Evolutionary conservation across 2,113 vertebrate genomes (phyloP).

Genomic region (Lepus timidus): DNA sequence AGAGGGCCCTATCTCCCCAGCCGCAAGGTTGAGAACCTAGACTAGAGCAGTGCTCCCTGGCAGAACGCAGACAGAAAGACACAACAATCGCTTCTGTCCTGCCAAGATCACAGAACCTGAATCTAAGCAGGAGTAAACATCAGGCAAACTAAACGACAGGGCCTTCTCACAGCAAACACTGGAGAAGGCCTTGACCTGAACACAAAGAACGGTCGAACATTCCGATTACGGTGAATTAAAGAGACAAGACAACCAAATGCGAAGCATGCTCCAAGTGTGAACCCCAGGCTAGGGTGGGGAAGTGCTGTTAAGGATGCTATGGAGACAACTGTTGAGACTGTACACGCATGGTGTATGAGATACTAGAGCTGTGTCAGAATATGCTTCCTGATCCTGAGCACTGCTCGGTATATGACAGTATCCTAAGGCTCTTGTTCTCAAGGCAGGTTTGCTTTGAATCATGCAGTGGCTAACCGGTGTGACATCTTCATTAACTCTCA

Average conservation of each 20-base stretch:
- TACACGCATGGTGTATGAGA: background rate
- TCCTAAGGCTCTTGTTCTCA: no score
- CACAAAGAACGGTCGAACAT: background rate
- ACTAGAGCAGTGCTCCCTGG: background rate
- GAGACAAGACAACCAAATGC: background rate
- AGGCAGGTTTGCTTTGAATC: background rate
- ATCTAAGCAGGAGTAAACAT: background rate
- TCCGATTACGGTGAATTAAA: background rate
- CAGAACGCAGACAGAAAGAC: background rate
- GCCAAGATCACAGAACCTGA: background rate
- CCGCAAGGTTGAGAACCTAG: background rate
- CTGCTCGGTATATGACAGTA: background rate
- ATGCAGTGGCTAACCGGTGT: background rate
- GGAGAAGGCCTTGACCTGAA: background rate
- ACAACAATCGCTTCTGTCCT: no score
- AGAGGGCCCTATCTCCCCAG: background rate
- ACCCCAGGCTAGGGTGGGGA: background rate
- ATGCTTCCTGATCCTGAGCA: conserved; percentile 19
- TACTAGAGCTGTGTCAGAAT: background rate
- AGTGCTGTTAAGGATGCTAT: background rate
- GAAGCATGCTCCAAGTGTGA: background rate
- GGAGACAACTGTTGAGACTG: background rate
- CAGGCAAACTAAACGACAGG: background rate
- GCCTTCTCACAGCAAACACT: background rate
- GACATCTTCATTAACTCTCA: background rate